Evolutionary conservation across 1,140 invertebrate genomes (phyloP).

Genomic region (Solenopsis invicta): DNA sequence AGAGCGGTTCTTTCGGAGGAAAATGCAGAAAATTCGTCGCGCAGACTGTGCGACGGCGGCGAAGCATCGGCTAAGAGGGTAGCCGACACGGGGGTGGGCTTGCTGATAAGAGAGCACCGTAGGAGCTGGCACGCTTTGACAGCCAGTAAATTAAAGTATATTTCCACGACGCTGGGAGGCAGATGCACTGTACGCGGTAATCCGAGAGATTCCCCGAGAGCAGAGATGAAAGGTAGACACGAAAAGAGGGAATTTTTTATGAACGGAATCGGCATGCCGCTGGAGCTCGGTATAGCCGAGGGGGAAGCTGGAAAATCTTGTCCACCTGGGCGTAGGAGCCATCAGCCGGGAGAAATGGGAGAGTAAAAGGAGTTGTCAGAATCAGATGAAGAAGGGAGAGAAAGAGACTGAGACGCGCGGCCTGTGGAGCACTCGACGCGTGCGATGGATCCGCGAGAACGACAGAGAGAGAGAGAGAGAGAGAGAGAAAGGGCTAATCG

Average conservation of each 20-base stretch:
- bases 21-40: constrained; percentile 62
- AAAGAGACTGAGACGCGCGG: background rate
- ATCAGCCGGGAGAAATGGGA: constrained; percentile 43
- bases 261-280: constrained; percentile 71
- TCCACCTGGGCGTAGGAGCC: constrained; percentile 68
- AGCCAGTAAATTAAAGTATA: constrained; percentile 78
- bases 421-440: constrained; percentile 40
- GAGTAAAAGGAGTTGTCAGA: constrained; percentile 74
- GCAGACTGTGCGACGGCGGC: constrained; percentile 48
- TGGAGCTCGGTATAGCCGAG: constrained; percentile 1
- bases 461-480: constrained; percentile 52
- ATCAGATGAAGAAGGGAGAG: constrained; percentile 66
- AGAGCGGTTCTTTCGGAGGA: constrained; percentile 53
- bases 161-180: constrained; percentile 74
- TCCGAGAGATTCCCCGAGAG: constrained; percentile 65
- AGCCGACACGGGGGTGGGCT: constrained; percentile 52
- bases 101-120: constrained; percentile 71
- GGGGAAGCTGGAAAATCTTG: constrained; percentile 67
- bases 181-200: constrained; percentile 73
- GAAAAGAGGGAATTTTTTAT: constrained; percentile 75
- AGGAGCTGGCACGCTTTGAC: constrained; percentile 76
- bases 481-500: constrained; percentile 41
- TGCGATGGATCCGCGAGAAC: constrained; percentile 46
- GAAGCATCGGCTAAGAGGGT: constrained; percentile 55
- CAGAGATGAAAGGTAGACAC: constrained; percentile 72